Evolutionary conservation across 2,113 vertebrate species (phyloP), one percentile per base, ranked within the genome.

Genomic region (Rhadina sibilatrix): DNA sequence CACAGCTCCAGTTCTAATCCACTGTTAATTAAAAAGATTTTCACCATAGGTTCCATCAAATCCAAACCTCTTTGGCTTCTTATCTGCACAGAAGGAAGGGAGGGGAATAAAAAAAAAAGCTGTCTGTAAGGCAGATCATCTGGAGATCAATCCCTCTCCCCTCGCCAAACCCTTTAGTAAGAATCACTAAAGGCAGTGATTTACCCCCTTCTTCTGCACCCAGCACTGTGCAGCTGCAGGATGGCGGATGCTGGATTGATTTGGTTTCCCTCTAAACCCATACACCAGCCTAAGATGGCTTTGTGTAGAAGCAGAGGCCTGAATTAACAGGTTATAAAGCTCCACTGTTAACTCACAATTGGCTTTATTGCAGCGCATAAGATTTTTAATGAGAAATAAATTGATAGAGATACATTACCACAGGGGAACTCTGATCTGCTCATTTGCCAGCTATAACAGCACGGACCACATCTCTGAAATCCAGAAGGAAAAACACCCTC

Each of bases 331-430:
- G 37, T 80, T 89, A 85, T 82, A 77, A 96, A 96, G 89, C 80
- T 60, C 87, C 60, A 13, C 69, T 11, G 71, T 77, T 90, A 37
- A 90, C 87, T 92, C 70, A 33, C 44, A 66, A 66, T 72, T 19
- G 56, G 27, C 81, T 96, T 82, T 49, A 83, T 30, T 65, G 86
- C 37, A 38, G 50, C 0, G 3, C 5, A 9, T 87, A 69, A 83
- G 65, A 65, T 50, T 80, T 95, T 96, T 94, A 96, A 85, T 65
- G 87, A 96, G 93, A 94, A 95, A 90, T 87, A 79, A 91, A 83
- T 81, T 83, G 89, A 69, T 52, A 56, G 87, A 83, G 64, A 88
- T 50, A 35, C 77, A 12, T 69, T 68, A 27, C 57, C 21, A 44
- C 0, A 7, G 38, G 71, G 31, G 70, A 72, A 16, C 17, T 21